Conservation (phyloP, 1,140 invertebrate genomes). For the Diabrotica virgifera region DNA sequence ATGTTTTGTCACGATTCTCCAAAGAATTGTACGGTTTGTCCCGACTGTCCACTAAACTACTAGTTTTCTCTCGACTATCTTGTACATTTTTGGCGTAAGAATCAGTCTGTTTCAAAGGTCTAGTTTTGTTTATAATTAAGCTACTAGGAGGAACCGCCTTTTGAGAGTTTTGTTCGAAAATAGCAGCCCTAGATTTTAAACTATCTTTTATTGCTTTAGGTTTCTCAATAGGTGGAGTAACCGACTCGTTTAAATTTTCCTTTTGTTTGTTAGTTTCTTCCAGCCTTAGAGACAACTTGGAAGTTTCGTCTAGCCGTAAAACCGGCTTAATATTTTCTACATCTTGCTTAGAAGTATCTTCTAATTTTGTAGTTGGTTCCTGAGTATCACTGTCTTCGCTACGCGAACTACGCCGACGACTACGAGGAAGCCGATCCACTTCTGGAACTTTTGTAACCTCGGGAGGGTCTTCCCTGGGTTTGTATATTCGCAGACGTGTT, state of each 20-base stretch:
- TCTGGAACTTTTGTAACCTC: slow-evolving; percentile 8
- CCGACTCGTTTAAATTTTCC: neutral
- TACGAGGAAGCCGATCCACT: slow-evolving; percentile 13
- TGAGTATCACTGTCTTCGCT: slow-evolving; percentile 26
- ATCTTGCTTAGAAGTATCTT: slow-evolving; percentile 8
- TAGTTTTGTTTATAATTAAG: slow-evolving; percentile 9
- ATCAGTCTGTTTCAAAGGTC: slow-evolving; percentile 15
- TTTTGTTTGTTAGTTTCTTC: slow-evolving; percentile 2
- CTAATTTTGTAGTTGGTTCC: neutral
- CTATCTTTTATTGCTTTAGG: slow-evolving; percentile 27
- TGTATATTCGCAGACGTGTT: slow-evolving; percentile 42
- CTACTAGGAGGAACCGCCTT: slow-evolving; percentile 19
- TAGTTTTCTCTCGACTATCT: slow-evolving; percentile 19
- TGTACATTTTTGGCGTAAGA: slow-evolving; percentile 16
- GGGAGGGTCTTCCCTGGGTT: slow-evolving; percentile 29
- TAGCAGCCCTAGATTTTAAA: slow-evolving; percentile 36
- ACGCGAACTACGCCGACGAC: slow-evolving; percentile 28
- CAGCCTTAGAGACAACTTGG: neutral
- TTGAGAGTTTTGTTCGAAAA: slow-evolving; percentile 37
- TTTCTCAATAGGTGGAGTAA: neutral
- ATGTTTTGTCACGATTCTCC: neutral
- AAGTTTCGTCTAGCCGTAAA: neutral
- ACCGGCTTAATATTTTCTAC: neutral
- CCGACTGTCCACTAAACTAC: neutral
- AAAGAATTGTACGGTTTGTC: neutral